Conservation (phyloP, 2,113 vertebrate species). For the Pterophyllum scalare region DNA sequence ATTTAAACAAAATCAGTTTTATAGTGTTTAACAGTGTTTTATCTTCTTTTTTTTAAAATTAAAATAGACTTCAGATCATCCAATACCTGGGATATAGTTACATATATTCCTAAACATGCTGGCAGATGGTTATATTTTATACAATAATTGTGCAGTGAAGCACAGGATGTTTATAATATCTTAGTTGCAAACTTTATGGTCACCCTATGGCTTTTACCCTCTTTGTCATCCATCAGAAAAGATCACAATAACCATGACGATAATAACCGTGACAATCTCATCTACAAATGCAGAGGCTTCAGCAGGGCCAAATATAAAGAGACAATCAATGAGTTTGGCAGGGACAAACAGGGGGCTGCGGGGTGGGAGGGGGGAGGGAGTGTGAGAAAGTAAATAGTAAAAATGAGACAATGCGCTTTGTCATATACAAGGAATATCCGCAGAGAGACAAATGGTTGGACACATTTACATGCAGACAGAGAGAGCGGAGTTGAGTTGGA, state of each 20-base stretch:
- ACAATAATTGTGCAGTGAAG: constrained; percentile 23
- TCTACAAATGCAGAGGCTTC: constrained; percentile 51
- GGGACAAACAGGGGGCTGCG: constrained; percentile 61
- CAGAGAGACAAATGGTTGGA: constrained; percentile 23
- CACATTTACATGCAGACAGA: constrained; percentile 47
- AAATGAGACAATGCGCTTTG: constrained; percentile 45
- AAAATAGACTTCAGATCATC: neutral
- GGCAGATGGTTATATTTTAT: neutral
- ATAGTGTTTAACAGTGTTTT: neutral
- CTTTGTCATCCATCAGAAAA: constrained; percentile 64
- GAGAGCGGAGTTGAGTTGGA: constrained; percentile 34
- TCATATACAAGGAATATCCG: constrained; percentile 22
- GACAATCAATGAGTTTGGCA: constrained; percentile 52
- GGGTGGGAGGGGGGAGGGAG: constrained; percentile 39
- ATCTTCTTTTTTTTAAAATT: neutral
- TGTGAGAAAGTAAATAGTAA: constrained; percentile 77
- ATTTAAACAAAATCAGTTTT: constrained; percentile 1
- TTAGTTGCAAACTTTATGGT: constrained; percentile 33
- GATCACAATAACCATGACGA: constrained; percentile 71
- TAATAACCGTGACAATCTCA: constrained; percentile 77
- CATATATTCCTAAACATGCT: neutral
- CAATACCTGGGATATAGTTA: neutral
- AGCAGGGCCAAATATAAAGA: constrained; percentile 54
- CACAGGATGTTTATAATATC: constrained; percentile 49
- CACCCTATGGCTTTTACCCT: constrained; percentile 48